Evolutionary conservation across 2,888 invertebrate species (phyloP).

Genomic region (Ellobium chinense): DNA sequence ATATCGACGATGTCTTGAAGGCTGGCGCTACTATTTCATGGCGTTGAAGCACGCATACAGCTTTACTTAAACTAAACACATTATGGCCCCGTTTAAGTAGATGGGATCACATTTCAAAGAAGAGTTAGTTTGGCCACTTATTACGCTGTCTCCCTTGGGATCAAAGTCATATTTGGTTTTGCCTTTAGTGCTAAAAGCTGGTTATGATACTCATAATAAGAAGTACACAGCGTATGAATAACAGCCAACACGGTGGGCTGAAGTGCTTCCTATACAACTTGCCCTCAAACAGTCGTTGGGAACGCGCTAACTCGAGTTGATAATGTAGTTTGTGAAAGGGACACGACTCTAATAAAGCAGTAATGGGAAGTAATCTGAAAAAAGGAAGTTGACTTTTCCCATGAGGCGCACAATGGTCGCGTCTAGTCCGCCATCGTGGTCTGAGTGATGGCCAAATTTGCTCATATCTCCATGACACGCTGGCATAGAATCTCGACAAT

Average conservation of each 20-base stretch:
- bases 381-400: background rate
- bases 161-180: conserved; percentile 24
- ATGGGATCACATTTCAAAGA: conserved; percentile 1
- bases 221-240: background rate
- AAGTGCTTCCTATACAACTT: background rate
- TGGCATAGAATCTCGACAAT: too few species aligned
- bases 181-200: conserved; percentile 27
- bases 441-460: background rate
- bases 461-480: too few species aligned
- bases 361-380: too few species aligned
- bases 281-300: background rate
- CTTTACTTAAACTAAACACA: background rate
- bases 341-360: background rate
- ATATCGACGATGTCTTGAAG: too few species aligned
- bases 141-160: background rate
- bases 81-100: conserved; percentile 4
- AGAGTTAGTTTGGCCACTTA: background rate
- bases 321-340: background rate
- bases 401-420: background rate
- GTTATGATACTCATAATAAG: background rate
- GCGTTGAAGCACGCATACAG: background rate
- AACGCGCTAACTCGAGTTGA: background rate
- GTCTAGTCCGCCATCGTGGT: background rate
- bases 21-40: background rate
- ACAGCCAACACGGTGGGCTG: background rate